phyloP scores from a whole-genome alignment of 2,797 vertebrate species.

The Dromococcyx pavoninus region DNA sequence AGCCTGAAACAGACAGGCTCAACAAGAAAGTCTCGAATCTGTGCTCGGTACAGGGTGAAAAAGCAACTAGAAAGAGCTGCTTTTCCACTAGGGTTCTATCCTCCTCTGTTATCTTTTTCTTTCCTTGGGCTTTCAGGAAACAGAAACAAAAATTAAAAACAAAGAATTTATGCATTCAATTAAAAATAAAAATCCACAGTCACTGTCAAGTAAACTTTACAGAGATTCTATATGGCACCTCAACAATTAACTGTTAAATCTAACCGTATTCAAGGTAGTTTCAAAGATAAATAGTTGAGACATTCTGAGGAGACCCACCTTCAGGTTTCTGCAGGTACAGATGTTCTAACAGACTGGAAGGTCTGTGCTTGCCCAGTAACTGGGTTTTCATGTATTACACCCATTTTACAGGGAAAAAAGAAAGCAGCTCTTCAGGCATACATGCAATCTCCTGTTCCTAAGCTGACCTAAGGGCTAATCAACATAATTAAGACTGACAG shows the following conservation, averaged over 20 bases:
- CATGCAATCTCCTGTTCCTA: not conserved
- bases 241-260: not conserved
- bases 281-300: not conserved
- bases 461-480: not conserved
- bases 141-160: not conserved
- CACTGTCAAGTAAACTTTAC: not conserved
- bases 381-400: not conserved
- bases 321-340: not conserved
- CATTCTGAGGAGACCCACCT: not conserved
- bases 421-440: not conserved
- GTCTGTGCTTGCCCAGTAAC: not conserved
- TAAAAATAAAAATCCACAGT: not conserved
- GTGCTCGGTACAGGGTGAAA: not conserved
- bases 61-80: not conserved
- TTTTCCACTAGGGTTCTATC: not conserved
- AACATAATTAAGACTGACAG: not conserved
- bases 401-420: not conserved
- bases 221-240: not conserved
- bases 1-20: not conserved
- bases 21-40: not conserved
- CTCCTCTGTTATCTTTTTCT: not conserved
- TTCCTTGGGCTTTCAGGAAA: not conserved
- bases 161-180: not conserved
- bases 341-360: not conserved
- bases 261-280: not conserved